Evolutionary conservation across 53 echinoderm and acorn worm species (phyloP).

Genomic region (Antedon mediterranea): DNA sequence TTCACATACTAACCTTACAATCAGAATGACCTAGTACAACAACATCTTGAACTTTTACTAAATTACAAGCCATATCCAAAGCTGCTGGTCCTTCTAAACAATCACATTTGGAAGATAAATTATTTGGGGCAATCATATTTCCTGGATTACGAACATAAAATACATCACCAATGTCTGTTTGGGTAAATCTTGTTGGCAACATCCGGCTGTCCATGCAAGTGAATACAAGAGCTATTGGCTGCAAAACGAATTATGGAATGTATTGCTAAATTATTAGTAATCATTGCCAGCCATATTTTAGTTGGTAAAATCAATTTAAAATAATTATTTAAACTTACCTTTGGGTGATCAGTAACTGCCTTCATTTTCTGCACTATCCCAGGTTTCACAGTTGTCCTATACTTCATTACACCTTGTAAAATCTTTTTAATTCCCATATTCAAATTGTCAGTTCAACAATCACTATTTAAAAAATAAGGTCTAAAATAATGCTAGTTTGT

Average conservation of each 20-base stretch:
- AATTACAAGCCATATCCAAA: constrained; percentile 53
- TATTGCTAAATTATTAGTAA: too few species aligned
- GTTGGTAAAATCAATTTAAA: too few species aligned
- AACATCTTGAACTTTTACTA: constrained; percentile 44
- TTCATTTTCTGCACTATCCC: neutral
- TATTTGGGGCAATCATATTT: constrained; percentile 55
- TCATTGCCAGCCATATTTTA: too few species aligned
- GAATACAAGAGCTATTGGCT: constrained; percentile 64
- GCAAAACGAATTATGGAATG: neutral
- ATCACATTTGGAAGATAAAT: constrained; percentile 1
- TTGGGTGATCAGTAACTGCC: neutral
- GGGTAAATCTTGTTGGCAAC: constrained; percentile 58
- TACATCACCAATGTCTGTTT: constrained; percentile 73
- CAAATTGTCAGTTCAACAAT: too few species aligned
- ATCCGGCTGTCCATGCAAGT: constrained; percentile 86
- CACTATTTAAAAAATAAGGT: too few species aligned
- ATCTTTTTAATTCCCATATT: constrained; percentile 4
- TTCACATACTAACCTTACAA: constrained; percentile 75
- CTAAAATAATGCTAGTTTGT: too few species aligned
- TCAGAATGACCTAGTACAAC: constrained; percentile 84
- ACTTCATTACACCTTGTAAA: neutral
- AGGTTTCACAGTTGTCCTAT: neutral
- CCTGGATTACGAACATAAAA: constrained; percentile 78
- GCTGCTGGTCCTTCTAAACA: constrained; percentile 29
- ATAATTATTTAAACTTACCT: neutral